A percentile compares a stretch with the other conserved stretches of the same genome.
These are phyloP conservation scores for Cynocephalus volans DNA, from an alignment of 2,113 vertebrate species.

Conservation along the genomic window DNA sequence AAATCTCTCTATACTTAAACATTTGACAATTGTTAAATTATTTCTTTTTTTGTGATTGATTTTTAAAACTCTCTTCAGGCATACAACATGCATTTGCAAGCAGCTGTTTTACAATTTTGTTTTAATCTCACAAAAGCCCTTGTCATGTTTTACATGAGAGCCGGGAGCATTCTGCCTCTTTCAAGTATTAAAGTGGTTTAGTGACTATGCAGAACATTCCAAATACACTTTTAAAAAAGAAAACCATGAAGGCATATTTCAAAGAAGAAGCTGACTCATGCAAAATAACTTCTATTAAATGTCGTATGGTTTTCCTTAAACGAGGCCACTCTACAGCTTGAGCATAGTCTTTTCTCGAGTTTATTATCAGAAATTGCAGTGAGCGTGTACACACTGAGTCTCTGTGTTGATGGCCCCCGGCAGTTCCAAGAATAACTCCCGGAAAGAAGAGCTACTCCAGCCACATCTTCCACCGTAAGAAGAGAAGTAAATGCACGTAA, in stretches of 20 bases:
- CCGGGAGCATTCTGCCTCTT: neutral
- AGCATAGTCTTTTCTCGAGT: neutral
- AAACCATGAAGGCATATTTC: neutral
- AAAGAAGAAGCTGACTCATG: neutral
- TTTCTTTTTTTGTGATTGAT: neutral
- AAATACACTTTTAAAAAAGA: neutral
- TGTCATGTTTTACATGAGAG: too few relatives aligned
- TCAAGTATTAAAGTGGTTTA: neutral
- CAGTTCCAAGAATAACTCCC: neutral
- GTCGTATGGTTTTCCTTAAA: neutral
- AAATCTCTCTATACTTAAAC: neutral
- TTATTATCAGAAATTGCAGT: neutral
- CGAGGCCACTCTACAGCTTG: neutral
- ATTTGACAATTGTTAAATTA: neutral
- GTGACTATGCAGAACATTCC: neutral
- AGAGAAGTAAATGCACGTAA: too few relatives aligned
- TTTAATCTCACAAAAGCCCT: neutral
- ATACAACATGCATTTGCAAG: too few relatives aligned
- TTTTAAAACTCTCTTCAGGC: neutral
- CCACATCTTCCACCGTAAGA: neutral
- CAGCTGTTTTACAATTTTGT: neutral
- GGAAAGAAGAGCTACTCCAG: neutral
- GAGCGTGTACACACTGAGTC: rapidly evolving
- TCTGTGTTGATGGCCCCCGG: too few relatives aligned
- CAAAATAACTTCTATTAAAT: neutral